Evolutionary conservation across 2,888 invertebrate species (phyloP).

Genomic region (Caenorhabditis drosophilae): DNA sequence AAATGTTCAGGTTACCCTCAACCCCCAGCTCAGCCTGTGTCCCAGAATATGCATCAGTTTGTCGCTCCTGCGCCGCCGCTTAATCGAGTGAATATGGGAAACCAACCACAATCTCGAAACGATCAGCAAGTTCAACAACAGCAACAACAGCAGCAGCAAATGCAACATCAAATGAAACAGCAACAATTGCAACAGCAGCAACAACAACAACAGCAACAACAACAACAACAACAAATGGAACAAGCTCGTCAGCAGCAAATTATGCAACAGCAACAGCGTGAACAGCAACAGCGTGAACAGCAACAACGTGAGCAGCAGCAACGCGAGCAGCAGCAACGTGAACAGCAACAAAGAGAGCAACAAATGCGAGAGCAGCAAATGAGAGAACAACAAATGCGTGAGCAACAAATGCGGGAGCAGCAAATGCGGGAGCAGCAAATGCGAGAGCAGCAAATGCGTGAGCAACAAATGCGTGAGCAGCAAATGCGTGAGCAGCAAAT

Average conservation of each 20-base stretch:
- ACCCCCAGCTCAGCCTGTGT: too few relatives aligned
- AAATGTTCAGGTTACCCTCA: too few relatives aligned
- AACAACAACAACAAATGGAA: neutral
- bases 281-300: slow-evolving; percentile 13
- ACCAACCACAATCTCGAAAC: slow-evolving; percentile 75
- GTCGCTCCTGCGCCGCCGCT: neutral
- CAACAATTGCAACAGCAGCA: slow-evolving; percentile 84
- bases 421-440: neutral
- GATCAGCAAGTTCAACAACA: slow-evolving; percentile 70
- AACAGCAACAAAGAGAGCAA: slow-evolving; percentile 30
- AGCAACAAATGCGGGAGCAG: slow-evolving; percentile 84
- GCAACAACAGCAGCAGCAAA: slow-evolving; percentile 72
- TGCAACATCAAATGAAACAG: slow-evolving; percentile 22
- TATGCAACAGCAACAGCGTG: neutral
- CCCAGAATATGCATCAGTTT: too few relatives aligned
- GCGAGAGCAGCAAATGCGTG: slow-evolving; percentile 3
- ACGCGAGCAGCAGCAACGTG: slow-evolving; percentile 69
- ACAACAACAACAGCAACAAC: slow-evolving; percentile 69
- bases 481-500: slow-evolving; percentile 1
- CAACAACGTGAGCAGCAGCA: slow-evolving; percentile 74
- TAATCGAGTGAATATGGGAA: neutral
- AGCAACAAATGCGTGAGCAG: slow-evolving; percentile 3
- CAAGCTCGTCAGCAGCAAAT: slow-evolving; percentile 5
- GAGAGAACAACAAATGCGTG: slow-evolving; percentile 71
- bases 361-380: neutral